These are phyloP conservation scores for Neoarius graeffei DNA, from an alignment of 2,113 vertebrate genomes.

Conservation along the genomic window DNA sequence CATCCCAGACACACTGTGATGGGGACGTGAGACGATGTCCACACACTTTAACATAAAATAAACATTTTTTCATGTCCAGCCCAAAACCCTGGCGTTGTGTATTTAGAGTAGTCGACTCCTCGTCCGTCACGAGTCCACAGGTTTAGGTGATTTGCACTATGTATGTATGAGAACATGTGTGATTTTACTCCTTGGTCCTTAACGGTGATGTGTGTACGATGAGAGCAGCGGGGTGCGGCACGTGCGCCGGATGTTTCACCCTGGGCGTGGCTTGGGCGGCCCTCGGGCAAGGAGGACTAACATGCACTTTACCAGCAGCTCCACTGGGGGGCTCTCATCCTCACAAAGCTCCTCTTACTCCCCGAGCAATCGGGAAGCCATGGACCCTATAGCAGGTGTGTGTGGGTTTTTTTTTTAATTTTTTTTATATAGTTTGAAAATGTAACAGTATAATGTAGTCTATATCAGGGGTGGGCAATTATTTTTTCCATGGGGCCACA, in stretches of 20 bases:
- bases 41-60: too few species aligned
- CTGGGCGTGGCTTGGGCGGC: conserved; percentile 92
- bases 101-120: not conserved
- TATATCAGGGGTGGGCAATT: too few species aligned
- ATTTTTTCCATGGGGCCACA: too few species aligned
- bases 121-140: not conserved
- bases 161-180: not conserved
- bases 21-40: too few species aligned
- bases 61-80: too few species aligned
- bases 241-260: conserved; percentile 98
- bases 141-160: not conserved
- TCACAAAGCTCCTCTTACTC: conserved; percentile 98
- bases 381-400: conserved; percentile 99
- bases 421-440: not conserved
- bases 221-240: conserved; percentile 98
- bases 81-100: too few species aligned
- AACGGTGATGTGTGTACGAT: conserved; percentile 78
- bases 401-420: conserved; percentile 1
- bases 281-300: conserved; percentile 96
- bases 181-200: conserved; percentile 69
- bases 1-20: not conserved
- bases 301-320: conserved; percentile 99
- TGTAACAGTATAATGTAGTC: not conserved
- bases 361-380: conserved; percentile 98
- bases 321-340: conserved; percentile 91